Conservation (phyloP, 2,113 vertebrate genomes). For the Odocoileus virginianus region DNA sequence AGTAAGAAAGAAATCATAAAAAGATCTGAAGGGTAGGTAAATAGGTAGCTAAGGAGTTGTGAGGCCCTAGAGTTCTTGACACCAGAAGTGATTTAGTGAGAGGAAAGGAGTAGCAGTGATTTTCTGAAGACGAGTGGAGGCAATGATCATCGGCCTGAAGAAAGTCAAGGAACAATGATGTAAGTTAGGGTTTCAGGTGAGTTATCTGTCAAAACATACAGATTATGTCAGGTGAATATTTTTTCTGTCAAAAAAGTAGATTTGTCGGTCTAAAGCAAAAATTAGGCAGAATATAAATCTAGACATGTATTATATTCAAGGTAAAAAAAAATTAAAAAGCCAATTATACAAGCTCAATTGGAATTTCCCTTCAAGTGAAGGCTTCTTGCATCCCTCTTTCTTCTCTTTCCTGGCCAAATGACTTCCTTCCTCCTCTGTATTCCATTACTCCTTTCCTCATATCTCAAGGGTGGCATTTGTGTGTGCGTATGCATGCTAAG, state of each 20-base stretch:
- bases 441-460: background rate
- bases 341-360: background rate
- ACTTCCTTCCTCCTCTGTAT: background rate
- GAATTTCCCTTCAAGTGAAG: background rate
- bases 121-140: background rate
- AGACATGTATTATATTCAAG: background rate
- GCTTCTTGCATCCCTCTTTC: background rate
- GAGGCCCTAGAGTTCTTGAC: background rate
- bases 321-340: conserved; percentile 17
- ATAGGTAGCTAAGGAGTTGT: background rate
- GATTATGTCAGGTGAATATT: background rate
- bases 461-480: background rate
- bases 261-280: background rate
- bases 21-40: background rate
- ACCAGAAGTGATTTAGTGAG: background rate
- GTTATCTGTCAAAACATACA: background rate
- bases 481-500: background rate
- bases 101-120: background rate
- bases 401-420: background rate
- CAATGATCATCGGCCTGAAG: background rate
- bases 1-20: background rate
- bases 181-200: background rate
- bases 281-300: conserved; percentile 26
- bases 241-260: background rate
- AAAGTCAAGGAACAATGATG: background rate